Evolutionary conservation across 2,888 invertebrate genomes (phyloP).

Genomic region (Mechanitis messenoides): DNA sequence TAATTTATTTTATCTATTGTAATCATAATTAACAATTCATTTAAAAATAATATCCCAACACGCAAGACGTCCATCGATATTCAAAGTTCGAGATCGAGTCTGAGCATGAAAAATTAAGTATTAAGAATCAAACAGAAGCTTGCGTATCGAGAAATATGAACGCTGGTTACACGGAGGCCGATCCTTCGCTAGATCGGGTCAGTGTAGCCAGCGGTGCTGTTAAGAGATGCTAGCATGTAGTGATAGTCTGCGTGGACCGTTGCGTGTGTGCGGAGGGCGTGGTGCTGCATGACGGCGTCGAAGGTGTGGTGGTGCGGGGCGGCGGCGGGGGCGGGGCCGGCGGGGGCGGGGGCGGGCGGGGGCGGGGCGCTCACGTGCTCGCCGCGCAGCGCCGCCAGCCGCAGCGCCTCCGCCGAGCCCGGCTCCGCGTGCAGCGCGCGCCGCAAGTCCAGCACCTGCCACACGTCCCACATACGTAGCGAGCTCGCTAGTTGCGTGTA

Average conservation of each 20-base stretch:
- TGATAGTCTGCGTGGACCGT: conserved; percentile 45
- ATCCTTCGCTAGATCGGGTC: background rate
- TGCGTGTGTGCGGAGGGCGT: conserved; percentile 71
- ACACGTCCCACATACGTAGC: conserved; percentile 40
- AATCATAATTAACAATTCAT: conserved; percentile 18
- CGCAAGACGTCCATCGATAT: conserved; percentile 10
- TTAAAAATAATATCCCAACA: conserved; percentile 18
- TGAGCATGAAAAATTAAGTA: background rate
- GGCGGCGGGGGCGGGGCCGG: conserved; percentile 45
- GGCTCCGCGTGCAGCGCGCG: conserved; percentile 87
- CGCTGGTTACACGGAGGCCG: conserved; percentile 1
- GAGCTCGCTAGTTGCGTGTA: conserved; percentile 5
- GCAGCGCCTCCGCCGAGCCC: conserved; percentile 74
- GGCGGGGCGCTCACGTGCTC: conserved; percentile 75
- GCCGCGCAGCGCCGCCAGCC: conserved; percentile 71
- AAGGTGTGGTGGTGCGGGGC: conserved; percentile 73
- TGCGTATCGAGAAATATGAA: conserved; percentile 2
- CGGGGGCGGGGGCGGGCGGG: conserved; percentile 39
- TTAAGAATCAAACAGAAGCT: background rate
- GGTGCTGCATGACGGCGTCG: conserved; percentile 76
- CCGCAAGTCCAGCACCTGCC: conserved; percentile 88
- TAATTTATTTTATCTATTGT: conserved; percentile 14
- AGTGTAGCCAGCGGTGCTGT: conserved; percentile 21
- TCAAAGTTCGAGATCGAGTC: background rate
- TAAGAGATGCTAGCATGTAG: conserved; percentile 24